A percentile compares a stretch with the other conserved stretches of the same genome.
Evolutionary conservation across 1,140 invertebrate genomes (phyloP).

Genomic region (Leptonema lineaticorne): DNA sequence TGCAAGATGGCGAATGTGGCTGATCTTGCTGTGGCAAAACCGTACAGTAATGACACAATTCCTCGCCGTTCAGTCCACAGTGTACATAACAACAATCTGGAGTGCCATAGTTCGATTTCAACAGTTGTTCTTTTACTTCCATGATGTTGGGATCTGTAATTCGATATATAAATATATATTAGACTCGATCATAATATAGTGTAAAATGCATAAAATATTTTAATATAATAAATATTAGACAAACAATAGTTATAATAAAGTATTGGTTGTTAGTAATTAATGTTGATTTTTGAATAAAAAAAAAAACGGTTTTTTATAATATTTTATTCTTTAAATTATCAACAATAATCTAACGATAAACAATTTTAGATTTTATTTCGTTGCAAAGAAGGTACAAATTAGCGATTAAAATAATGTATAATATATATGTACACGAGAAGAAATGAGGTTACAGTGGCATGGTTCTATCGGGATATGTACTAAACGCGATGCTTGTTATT

Average conservation of each 20-base stretch:
- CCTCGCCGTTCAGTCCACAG: slow-evolving; percentile 51
- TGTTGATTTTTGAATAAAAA: too few species aligned
- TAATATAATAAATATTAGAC: too few species aligned
- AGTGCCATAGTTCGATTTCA: slow-evolving; percentile 56
- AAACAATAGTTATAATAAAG: too few species aligned
- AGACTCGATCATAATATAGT: too few species aligned
- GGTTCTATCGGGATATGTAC: background rate
- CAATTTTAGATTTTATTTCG: too few species aligned
- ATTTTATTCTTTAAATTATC: too few species aligned
- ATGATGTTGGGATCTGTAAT: slow-evolving; percentile 65
- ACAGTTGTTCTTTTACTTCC: slow-evolving; percentile 59
- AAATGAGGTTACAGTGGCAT: background rate
- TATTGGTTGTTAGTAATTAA: too few species aligned
- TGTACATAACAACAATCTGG: slow-evolving; percentile 60
- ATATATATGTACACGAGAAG: background rate
- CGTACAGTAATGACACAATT: slow-evolving; percentile 35
- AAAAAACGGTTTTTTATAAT: too few species aligned
- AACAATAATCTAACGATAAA: too few species aligned
- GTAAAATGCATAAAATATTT: too few species aligned
- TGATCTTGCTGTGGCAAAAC: slow-evolving; percentile 20
- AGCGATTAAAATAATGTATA: background rate
- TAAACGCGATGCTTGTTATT: background rate
- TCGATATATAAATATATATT: background rate
- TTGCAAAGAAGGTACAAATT: too few species aligned
- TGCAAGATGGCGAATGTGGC: slow-evolving; percentile 28